Evolutionary conservation across 2,797 vertebrate species (phyloP).

Genomic region (Schizopygopsis malacanthus): DNA sequence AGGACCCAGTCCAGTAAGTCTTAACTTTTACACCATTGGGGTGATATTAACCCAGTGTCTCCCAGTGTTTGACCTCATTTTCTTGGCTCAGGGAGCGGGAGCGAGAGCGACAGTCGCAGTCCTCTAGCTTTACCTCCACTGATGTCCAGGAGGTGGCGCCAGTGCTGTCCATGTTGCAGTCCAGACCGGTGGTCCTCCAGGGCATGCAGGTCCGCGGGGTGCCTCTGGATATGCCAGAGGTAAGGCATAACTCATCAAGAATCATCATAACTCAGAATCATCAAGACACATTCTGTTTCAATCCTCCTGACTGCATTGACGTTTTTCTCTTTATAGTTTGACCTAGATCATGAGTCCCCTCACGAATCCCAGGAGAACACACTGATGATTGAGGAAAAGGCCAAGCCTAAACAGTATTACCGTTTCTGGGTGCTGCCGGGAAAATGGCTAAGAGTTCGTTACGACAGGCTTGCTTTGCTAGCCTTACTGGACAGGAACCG

Average conservation of each 20-base stretch:
- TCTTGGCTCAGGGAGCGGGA: constrained; percentile 83
- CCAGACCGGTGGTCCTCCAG: constrained; percentile 87
- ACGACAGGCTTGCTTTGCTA: constrained; percentile 89
- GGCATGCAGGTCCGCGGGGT: constrained; percentile 94
- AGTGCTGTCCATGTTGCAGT: constrained; percentile 84
- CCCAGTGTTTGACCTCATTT: not conserved
- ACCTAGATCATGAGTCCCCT: constrained; percentile 90
- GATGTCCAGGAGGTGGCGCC: constrained; percentile 86
- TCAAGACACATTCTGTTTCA: not conserved
- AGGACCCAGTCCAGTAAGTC: constrained; percentile 89
- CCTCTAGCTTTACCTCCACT: constrained; percentile 91
- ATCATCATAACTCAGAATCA: no score
- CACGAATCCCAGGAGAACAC: constrained; percentile 95
- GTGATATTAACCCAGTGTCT: not conserved
- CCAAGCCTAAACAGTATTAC: constrained; percentile 91
- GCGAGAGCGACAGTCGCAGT: constrained; percentile 90
- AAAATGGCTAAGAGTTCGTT: constrained; percentile 89
- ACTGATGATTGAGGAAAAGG: constrained; percentile 90
- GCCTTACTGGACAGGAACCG: constrained; percentile 91
- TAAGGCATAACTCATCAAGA: constrained; percentile 73
- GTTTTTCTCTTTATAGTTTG: constrained; percentile 77
- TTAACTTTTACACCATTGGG: not conserved
- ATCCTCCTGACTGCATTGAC: not conserved
- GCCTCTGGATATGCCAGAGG: constrained; percentile 91
- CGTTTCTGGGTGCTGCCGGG: constrained; percentile 91